Percentiles rank a stretch among this genome's conserved stretches.
These are phyloP conservation scores for Bucorvus abyssinicus DNA, from an alignment of 2,797 vertebrate species.

Conservation along the genomic window DNA sequence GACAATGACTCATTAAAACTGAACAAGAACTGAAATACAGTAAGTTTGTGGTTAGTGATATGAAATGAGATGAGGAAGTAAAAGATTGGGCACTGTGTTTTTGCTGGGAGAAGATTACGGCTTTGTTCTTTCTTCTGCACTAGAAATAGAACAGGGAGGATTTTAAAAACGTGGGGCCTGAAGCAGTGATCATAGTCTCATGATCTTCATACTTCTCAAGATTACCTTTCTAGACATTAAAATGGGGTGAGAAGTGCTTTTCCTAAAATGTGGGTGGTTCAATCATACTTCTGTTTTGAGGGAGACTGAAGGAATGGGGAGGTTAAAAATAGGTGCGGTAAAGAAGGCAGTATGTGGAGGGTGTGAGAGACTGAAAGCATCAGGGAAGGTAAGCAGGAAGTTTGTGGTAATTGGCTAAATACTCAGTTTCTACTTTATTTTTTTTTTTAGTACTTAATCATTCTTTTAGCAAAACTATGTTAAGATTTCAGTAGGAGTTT, in stretches of 20 bases:
- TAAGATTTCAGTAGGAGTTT: neutral
- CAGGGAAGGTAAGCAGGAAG: neutral
- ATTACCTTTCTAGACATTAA: neutral
- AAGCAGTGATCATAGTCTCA: neutral
- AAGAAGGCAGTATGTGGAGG: neutral
- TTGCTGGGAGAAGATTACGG: neutral
- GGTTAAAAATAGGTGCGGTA: neutral
- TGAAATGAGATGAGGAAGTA: neutral
- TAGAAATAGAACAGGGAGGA: neutral
- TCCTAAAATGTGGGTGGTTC: neutral
- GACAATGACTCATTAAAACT: neutral
- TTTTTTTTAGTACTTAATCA: neutral
- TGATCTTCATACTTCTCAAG: neutral
- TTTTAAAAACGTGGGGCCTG: neutral
- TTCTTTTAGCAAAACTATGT: neutral
- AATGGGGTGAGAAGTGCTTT: constrained; percentile 25
- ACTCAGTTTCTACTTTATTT: neutral
- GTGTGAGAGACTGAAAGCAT: neutral
- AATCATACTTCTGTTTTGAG: neutral
- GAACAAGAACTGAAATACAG: neutral
- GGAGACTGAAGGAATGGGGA: neutral
- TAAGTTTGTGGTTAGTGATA: neutral
- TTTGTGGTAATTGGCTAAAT: neutral
- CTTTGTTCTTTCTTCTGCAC: neutral
- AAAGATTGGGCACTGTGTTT: neutral